These are phyloP conservation scores for Thera obeliscata DNA, from an alignment of 2,888 invertebrate genomes.

Conservation along the genomic window DNA sequence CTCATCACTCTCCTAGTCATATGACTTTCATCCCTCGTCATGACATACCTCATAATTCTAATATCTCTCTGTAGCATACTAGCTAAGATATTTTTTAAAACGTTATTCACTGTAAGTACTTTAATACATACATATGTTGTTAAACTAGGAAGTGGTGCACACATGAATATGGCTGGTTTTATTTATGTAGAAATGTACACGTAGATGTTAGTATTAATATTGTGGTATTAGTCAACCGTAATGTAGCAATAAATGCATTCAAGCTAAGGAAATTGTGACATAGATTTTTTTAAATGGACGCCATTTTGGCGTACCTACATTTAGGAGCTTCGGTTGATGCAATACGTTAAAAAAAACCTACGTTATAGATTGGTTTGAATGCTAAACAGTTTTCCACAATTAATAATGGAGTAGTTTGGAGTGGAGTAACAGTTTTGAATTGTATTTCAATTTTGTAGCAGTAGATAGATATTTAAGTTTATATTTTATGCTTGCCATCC, in stretches of 20 bases:
- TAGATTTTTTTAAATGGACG: not conserved
- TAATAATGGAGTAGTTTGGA: conserved; percentile 12
- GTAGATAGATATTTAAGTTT: conserved; percentile 12
- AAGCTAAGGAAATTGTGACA: conserved; percentile 25
- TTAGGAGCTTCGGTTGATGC: not conserved
- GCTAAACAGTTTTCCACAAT: conserved; percentile 18
- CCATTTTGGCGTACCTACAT: not conserved
- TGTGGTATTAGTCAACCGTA: conserved; percentile 41
- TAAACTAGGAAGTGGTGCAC: not conserved
- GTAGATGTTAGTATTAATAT: conserved; percentile 26
- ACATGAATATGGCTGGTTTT: conserved; percentile 19
- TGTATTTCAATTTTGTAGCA: conserved; percentile 11
- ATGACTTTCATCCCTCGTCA: too few relatives aligned
- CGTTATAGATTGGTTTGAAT: conserved; percentile 27
- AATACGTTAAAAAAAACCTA: not conserved
- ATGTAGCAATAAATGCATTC: conserved; percentile 37
- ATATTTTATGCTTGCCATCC: conserved; percentile 23
- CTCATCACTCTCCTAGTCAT: too few relatives aligned
- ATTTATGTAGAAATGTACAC: conserved; percentile 23
- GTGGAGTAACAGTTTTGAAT: conserved; percentile 15
- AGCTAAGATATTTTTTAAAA: too few relatives aligned
- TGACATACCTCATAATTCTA: too few relatives aligned
- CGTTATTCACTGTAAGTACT: too few relatives aligned
- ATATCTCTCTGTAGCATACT: too few relatives aligned
- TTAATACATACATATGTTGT: not conserved